phyloP scores from a whole-genome alignment of 2,888 invertebrate genomes.

The Melinaea marsaeus region DNA sequence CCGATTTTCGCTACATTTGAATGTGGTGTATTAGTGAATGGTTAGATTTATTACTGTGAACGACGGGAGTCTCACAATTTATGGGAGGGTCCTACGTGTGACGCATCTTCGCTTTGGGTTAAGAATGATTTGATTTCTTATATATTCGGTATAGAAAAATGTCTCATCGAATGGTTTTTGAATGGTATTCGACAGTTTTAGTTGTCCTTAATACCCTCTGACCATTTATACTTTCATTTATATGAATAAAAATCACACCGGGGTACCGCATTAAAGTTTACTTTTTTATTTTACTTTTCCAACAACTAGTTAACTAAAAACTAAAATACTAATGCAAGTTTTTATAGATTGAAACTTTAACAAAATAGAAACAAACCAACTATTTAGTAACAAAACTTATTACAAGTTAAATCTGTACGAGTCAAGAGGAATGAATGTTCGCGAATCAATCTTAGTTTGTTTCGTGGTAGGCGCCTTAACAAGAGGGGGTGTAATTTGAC shows the following conservation, averaged over 20 bases:
- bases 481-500: constrained; percentile 41
- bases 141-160: constrained; percentile 12
- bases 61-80: constrained; percentile 59
- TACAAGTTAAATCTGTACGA: constrained; percentile 10
- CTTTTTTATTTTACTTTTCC: not conserved
- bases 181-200: constrained; percentile 1
- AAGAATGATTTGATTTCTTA: constrained; percentile 27
- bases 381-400: constrained; percentile 9
- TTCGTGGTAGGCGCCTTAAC: constrained; percentile 21
- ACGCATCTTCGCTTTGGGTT: constrained; percentile 28
- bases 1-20: constrained; percentile 57
- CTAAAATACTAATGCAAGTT: too few species aligned
- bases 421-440: constrained; percentile 18
- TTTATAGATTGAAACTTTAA: not conserved
- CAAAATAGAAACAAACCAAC: not conserved
- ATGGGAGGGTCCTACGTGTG: constrained; percentile 44
- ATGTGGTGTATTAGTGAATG: constrained; percentile 71
- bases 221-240: constrained; percentile 1
- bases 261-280: not conserved
- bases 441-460: constrained; percentile 31
- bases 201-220: too few species aligned
- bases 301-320: too few species aligned
- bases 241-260: not conserved
- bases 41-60: constrained; percentile 61
- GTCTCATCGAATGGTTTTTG: constrained; percentile 4